These are phyloP conservation scores for Paralichthys olivaceus DNA, from an alignment of 2,113 vertebrate species.

Conservation along the genomic window DNA sequence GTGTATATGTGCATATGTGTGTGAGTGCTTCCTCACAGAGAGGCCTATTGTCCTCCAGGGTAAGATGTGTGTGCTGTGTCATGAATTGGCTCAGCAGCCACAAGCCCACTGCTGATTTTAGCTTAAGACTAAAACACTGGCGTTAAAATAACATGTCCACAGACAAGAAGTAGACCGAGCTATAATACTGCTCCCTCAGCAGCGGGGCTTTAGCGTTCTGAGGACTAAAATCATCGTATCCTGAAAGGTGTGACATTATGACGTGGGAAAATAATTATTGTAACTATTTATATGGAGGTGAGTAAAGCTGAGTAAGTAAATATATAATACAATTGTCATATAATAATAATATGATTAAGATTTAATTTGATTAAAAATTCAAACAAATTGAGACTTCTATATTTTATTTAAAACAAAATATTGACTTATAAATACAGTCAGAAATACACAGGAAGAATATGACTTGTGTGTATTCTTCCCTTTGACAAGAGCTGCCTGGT, in stretches of 20 bases:
- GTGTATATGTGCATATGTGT: slow-evolving; percentile 4
- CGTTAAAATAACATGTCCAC: slow-evolving; percentile 63
- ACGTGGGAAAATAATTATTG: background rate
- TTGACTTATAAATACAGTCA: too few relatives aligned
- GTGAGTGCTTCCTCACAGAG: slow-evolving; percentile 59
- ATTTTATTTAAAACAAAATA: too few relatives aligned
- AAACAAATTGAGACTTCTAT: too few relatives aligned
- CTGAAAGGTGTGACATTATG: background rate
- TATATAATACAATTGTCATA: too few relatives aligned
- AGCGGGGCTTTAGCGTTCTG: slow-evolving; percentile 1
- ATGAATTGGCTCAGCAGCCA: slow-evolving; percentile 66
- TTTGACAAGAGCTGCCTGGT: background rate
- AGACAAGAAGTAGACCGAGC: slow-evolving; percentile 63
- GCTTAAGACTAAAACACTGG: slow-evolving; percentile 63
- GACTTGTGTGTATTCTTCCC: background rate
- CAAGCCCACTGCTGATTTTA: slow-evolving; percentile 73
- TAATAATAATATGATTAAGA: too few relatives aligned
- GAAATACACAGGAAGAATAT: too few relatives aligned
- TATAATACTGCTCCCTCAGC: slow-evolving; percentile 40
- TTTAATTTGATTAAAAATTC: too few relatives aligned
- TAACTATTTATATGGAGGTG: background rate
- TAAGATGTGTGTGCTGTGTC: slow-evolving; percentile 70
- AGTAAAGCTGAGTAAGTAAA: background rate
- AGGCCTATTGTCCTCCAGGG: slow-evolving; percentile 67
- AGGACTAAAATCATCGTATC: slow-evolving; percentile 4